Base-by-base conservation (phyloP, 2,113 vertebrate genomes). In the Lanius ludovicianus region DNA sequence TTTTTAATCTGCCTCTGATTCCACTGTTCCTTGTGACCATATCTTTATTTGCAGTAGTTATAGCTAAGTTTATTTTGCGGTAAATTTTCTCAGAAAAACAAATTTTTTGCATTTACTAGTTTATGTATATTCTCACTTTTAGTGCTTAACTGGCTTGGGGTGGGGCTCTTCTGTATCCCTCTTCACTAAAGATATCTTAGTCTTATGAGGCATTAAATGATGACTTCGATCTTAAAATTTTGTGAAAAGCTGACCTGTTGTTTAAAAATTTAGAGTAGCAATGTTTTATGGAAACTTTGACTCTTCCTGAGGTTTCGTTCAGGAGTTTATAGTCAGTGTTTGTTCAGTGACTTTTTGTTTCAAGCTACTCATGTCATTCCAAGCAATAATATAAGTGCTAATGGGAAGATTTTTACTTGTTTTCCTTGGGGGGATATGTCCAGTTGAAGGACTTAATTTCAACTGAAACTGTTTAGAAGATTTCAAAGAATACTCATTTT, bases 401-500 rank as follows among this genome's bases (percentile, higher is more conserved):
- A 53, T 5, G 19, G 30, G 14, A 62, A 47, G 22, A 1, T 11
- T 15, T n/a, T 73, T 33, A 6, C 6, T 41, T 82, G 23, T 24
- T 37, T 60, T 52, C 18, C 16, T 25, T 25, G 5, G 10, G 31
- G 2, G 73, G 18, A 22, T n/a, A 4, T 52, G 30, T 86, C 23
- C 31, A 27, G 8, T 12, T 78, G n/a, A 69, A 69, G 74, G 30
- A 27, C 9, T 69, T 55, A 28, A 83, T 70, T 82, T 69, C 21
- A 50, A 14, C 18, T 79, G 56, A 65, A 90, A 49, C 35, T 27
- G 4, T 49, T 80, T 17, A 55, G 16, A 46, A 41, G 11, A n/a
- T 75, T 65, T 87, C 7, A 17, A 64, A 57, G 20, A 63, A 15
- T 46, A 37, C 7, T 62, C 0, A 0, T 37, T 74, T 50, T 30